These are phyloP conservation scores for Podarcis raffonei DNA, from an alignment of 2,113 vertebrate species.

Conservation along the genomic window DNA sequence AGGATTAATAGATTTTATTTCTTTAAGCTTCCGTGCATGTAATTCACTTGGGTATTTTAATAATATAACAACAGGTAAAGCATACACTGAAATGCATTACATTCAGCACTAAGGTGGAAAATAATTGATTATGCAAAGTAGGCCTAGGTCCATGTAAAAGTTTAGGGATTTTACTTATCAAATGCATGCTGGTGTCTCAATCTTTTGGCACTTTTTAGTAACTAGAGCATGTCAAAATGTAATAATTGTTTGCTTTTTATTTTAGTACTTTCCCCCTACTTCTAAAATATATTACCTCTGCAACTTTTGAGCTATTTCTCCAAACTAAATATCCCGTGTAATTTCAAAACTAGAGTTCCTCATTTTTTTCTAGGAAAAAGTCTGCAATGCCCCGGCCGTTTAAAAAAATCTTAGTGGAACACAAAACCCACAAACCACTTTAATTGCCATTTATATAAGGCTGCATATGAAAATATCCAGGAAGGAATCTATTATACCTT, in stretches of 20 bases:
- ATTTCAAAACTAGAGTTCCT: not conserved
- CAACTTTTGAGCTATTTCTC: not conserved
- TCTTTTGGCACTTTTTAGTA: not conserved
- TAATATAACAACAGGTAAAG: not conserved
- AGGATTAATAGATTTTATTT: not conserved
- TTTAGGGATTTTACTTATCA: not conserved
- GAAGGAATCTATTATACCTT: constrained; percentile 9
- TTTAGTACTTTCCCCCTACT: not conserved
- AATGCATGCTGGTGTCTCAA: not conserved
- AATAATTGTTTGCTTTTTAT: not conserved
- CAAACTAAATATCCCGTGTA: not conserved
- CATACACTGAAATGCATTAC: not conserved
- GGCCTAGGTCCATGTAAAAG: not conserved
- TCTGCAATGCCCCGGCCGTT: not conserved
- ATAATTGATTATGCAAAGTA: not conserved
- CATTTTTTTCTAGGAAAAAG: not conserved
- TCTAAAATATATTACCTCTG: not conserved
- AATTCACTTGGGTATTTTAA: not conserved
- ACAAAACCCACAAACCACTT: not conserved
- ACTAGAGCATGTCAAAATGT: not conserved
- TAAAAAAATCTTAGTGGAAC: not conserved
- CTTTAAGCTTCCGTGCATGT: not conserved
- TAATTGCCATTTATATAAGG: not conserved
- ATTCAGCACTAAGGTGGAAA: not conserved
- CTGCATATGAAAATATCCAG: not conserved